Conservation (phyloP, 2,113 vertebrate genomes). For the Hypomesus transpacificus region DNA sequence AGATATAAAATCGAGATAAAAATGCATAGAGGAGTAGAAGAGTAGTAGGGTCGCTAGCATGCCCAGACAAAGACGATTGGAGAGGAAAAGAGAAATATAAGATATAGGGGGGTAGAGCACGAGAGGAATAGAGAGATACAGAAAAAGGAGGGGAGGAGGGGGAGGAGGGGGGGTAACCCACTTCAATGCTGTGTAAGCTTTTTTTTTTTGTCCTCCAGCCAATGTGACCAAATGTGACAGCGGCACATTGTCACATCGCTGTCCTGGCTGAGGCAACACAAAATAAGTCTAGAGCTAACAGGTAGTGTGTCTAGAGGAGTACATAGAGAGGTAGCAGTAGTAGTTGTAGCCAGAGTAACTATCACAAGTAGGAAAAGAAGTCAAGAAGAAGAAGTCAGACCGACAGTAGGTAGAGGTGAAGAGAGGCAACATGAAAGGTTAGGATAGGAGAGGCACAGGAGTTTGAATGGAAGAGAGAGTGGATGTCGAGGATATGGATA, state of each 20-base stretch:
- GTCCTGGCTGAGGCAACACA: slow-evolving; percentile 80
- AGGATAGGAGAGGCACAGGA: slow-evolving; percentile 20
- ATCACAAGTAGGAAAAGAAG: slow-evolving; percentile 59
- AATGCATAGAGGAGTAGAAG: slow-evolving; percentile 86
- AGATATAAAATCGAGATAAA: slow-evolving; percentile 74
- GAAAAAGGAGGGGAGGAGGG: slow-evolving; percentile 48
- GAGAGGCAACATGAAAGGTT: slow-evolving; percentile 26
- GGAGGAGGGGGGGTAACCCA: slow-evolving; percentile 77
- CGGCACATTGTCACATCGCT: slow-evolving; percentile 88
- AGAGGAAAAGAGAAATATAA: slow-evolving; percentile 68
- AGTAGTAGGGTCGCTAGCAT: slow-evolving; percentile 83
- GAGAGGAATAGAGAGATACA: slow-evolving; percentile 17
- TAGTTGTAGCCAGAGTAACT: slow-evolving; percentile 49
- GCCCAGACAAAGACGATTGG: slow-evolving; percentile 82
- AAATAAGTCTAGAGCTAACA: slow-evolving; percentile 62
- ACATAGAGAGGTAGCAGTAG: slow-evolving; percentile 53
- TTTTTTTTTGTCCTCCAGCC: slow-evolving; percentile 68
- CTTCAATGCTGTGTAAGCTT: slow-evolving; percentile 83
- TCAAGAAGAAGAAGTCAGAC: slow-evolving; percentile 63
- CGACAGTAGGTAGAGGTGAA: slow-evolving; percentile 58
- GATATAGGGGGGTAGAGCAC: slow-evolving; percentile 55
- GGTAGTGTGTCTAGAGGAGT: slow-evolving; percentile 54
- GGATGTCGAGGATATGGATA: slow-evolving; percentile 44
- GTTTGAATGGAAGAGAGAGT: slow-evolving; percentile 33
- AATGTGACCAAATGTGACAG: slow-evolving; percentile 87